phyloP scores from a whole-genome alignment of 2,888 invertebrate species.

The Ectemnius lituratus region DNA sequence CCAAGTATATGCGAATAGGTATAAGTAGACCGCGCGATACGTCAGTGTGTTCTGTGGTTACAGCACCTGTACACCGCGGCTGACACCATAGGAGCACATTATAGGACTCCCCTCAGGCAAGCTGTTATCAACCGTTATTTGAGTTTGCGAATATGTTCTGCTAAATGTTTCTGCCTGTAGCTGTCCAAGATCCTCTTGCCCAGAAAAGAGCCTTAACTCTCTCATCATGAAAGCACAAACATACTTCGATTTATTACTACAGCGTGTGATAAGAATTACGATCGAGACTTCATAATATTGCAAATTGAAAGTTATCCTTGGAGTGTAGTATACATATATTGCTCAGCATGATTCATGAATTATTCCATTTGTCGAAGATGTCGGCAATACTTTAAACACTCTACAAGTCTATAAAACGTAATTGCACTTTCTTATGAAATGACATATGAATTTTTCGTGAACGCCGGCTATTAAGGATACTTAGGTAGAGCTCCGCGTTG shows the following conservation, averaged over 20 bases:
- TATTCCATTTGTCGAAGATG: too few species aligned
- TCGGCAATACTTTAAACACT: neutral
- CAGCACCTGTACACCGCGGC: constrained; percentile 84
- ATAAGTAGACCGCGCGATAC: constrained; percentile 68
- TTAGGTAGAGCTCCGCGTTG: too few species aligned
- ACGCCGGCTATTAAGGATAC: too few species aligned
- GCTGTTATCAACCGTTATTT: constrained; percentile 79
- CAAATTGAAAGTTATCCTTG: too few species aligned
- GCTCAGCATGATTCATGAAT: too few species aligned
- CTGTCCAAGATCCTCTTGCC: constrained; percentile 48
- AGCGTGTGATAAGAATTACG: neutral
- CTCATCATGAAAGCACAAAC: constrained; percentile 45
- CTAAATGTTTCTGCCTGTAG: constrained; percentile 56
- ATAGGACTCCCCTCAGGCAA: constrained; percentile 89
- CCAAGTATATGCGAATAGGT: constrained; percentile 40
- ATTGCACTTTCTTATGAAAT: too few species aligned
- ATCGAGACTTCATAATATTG: neutral
- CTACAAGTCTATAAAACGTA: neutral
- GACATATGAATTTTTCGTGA: too few species aligned
- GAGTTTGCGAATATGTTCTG: constrained; percentile 69
- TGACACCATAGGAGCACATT: constrained; percentile 83
- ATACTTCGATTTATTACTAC: constrained; percentile 14
- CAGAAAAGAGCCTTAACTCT: constrained; percentile 41
- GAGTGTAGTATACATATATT: too few species aligned
- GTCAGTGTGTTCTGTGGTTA: constrained; percentile 80